phyloP scores from a whole-genome alignment of 1,140 invertebrate genomes.

The Apocrypta bakeri region DNA sequence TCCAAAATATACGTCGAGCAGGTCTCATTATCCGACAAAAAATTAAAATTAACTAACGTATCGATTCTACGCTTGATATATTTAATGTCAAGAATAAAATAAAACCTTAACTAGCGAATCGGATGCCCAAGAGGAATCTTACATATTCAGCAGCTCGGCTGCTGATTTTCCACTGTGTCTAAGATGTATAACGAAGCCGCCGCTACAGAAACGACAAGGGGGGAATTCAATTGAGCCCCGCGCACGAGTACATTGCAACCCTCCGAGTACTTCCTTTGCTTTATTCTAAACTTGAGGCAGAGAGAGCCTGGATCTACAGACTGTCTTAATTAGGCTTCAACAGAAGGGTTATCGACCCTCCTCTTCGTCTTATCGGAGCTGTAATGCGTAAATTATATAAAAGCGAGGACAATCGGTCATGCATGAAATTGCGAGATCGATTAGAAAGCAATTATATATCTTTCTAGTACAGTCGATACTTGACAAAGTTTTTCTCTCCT shows the following conservation, averaged over 20 bases:
- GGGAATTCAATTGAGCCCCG: slow-evolving; percentile 9
- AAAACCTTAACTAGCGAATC: not conserved
- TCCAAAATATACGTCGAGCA: not conserved
- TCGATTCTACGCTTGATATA: not conserved
- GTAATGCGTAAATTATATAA: not conserved
- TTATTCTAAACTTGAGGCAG: not conserved
- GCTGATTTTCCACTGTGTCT: not conserved
- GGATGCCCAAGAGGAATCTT: not conserved
- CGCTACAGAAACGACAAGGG: not conserved
- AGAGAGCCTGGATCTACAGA: not conserved
- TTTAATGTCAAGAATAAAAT: not conserved
- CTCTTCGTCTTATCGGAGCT: not conserved
- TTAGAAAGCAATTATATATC: not conserved
- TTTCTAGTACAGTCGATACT: not conserved
- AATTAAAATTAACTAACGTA: not conserved
- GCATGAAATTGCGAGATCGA: slow-evolving; percentile 16
- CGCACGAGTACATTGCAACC: not conserved
- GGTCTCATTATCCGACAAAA: not conserved
- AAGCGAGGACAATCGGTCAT: not conserved
- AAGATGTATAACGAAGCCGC: not conserved
- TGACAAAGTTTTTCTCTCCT: not conserved
- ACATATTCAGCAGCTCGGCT: not conserved
- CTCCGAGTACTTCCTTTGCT: not conserved
- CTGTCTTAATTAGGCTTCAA: slow-evolving; percentile 22
- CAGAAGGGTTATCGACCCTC: not conserved